Conservation (phyloP, 2,113 vertebrate species). For the cat (Felis catus) region F.catus_Fca126_mat1.0 CM031419.1:21528001-21528500, state of each 20-base stretch:
- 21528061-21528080: background rate
- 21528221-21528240: conserved; percentile 18
- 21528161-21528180: background rate
- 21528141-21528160: background rate
- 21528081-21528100: background rate
- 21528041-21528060: background rate
- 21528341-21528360: conserved; percentile 53
- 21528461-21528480: background rate
- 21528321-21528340: conserved; percentile 3
- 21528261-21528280: conserved; percentile 16
- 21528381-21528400: conserved; percentile 4
- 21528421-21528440: background rate
- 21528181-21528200: background rate
- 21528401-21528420: background rate
- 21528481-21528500: background rate
- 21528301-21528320: background rate
- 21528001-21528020: background rate
- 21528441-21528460: conserved; percentile 34
- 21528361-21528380: conserved; percentile 57
- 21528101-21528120: background rate
- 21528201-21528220: conserved; percentile 9
- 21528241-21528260: conserved; percentile 19
- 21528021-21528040: conserved; percentile 7
- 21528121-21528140: background rate
- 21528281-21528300: conserved; percentile 52